Conservation (phyloP, 1,140 invertebrate genomes). For the Idris sp. region DNA sequence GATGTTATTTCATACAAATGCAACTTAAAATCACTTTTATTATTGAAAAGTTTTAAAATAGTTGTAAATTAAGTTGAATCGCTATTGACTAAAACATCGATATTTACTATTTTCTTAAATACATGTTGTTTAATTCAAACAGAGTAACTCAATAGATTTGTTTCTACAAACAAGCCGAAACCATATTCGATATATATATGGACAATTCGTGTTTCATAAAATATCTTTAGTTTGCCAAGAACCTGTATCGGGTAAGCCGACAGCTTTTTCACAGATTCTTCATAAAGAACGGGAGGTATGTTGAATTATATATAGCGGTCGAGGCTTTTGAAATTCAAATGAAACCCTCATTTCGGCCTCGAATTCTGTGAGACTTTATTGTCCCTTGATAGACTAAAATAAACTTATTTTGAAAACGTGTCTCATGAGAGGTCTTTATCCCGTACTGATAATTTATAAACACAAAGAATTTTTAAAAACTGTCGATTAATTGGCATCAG, state of each 20-base stretch:
- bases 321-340: slow-evolving; percentile 57
- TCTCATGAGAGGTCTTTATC: slow-evolving; percentile 35
- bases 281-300: slow-evolving; percentile 50
- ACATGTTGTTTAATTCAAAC: too few species aligned
- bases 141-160: not conserved
- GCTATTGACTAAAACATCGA: too few species aligned
- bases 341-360: slow-evolving; percentile 34
- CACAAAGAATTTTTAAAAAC: too few species aligned
- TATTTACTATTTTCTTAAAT: too few species aligned
- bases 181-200: slow-evolving; percentile 33
- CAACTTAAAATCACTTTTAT: too few species aligned
- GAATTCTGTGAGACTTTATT: slow-evolving; percentile 54
- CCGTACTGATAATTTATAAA: slow-evolving; percentile 24
- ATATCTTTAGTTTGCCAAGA: slow-evolving; percentile 47
- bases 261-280: slow-evolving; percentile 53
- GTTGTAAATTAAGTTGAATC: too few species aligned
- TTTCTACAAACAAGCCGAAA: slow-evolving; percentile 20
- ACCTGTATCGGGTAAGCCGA: slow-evolving; percentile 47
- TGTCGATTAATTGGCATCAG: too few species aligned
- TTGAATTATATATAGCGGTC: slow-evolving; percentile 53
- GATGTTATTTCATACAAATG: too few species aligned
- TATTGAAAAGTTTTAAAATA: too few species aligned
- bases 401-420: slow-evolving; percentile 27
- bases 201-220: slow-evolving; percentile 51
- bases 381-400: slow-evolving; percentile 33